Conservation (phyloP, 2,888 invertebrate genomes). For the Xestoiulus laeticollis region DNA sequence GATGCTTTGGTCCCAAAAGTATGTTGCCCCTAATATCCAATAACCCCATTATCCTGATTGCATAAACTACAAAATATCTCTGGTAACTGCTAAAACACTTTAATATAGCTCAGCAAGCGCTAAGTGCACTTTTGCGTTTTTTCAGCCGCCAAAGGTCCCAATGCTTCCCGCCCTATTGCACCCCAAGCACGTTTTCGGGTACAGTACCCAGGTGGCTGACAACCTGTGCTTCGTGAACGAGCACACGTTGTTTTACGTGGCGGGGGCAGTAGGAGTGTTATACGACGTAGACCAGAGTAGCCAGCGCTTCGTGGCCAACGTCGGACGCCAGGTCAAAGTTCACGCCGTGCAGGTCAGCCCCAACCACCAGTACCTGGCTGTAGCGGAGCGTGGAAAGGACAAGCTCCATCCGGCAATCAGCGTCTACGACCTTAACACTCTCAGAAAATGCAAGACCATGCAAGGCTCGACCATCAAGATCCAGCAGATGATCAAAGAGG, state of each 20-base stretch:
- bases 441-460: slow-evolving; percentile 63
- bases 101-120: no score
- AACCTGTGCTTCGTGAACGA: slow-evolving; percentile 64
- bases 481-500: slow-evolving; percentile 68
- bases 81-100: neutral
- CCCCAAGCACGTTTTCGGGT: slow-evolving; percentile 64
- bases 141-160: neutral
- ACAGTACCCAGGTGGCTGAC: slow-evolving; percentile 63
- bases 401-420: slow-evolving; percentile 61
- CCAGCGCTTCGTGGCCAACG: slow-evolving; percentile 64
- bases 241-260: slow-evolving; percentile 65
- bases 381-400: slow-evolving; percentile 65
- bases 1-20: no score
- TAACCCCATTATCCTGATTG: no score
- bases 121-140: neutral
- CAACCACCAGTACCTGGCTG: slow-evolving; percentile 57
- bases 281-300: slow-evolving; percentile 66
- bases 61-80: no score
- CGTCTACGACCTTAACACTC: slow-evolving; percentile 64
- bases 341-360: slow-evolving; percentile 34
- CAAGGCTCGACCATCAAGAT: slow-evolving; percentile 63
- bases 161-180: slow-evolving; percentile 56
- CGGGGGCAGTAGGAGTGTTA: slow-evolving; percentile 65
- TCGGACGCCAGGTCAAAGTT: slow-evolving; percentile 63
- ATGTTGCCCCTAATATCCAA: no score